phyloP scores from a whole-genome alignment of 1,140 invertebrate species.

The Saccostrea echinata region DNA sequence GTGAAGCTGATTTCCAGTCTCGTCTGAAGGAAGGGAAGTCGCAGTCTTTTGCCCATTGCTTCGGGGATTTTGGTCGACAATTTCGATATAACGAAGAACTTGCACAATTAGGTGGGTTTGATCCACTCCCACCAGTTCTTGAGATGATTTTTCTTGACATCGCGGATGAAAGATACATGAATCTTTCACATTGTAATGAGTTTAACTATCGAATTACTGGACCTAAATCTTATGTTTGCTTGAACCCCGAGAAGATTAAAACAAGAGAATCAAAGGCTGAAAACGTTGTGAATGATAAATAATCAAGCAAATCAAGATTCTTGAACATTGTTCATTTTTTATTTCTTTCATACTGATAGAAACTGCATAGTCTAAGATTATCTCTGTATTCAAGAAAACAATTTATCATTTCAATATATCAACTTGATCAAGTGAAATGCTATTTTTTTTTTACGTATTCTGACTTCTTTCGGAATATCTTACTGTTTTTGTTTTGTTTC shows the following conservation, averaged over 20 bases:
- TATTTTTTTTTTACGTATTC: too few relatives aligned
- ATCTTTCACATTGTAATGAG: slow-evolving; percentile 6
- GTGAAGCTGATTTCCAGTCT: slow-evolving; percentile 38
- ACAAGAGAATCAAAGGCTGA: slow-evolving; percentile 1
- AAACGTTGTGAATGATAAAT: neutral
- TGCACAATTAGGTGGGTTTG: slow-evolving; percentile 36
- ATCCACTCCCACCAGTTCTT: slow-evolving; percentile 29
- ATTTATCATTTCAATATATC: too few relatives aligned
- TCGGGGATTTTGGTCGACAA: slow-evolving; percentile 36
- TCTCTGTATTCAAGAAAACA: too few relatives aligned
- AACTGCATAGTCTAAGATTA: too few relatives aligned
- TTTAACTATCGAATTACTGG: slow-evolving; percentile 29
- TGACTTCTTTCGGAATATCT: too few relatives aligned
- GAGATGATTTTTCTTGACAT: slow-evolving; percentile 36
- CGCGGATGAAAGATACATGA: slow-evolving; percentile 39
- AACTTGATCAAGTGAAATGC: too few relatives aligned
- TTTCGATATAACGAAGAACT: slow-evolving; percentile 42
- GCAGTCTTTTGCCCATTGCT: slow-evolving; percentile 24
- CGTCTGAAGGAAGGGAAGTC: slow-evolving; percentile 23
- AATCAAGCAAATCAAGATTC: too few relatives aligned
- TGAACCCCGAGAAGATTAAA: slow-evolving; percentile 8
- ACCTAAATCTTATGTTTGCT: neutral
- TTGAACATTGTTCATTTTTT: too few relatives aligned
- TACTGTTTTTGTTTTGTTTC: too few relatives aligned
- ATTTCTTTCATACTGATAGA: too few relatives aligned